Base-by-base conservation (phyloP, 1,140 invertebrate genomes). In the Episyrphus balteatus region DNA sequence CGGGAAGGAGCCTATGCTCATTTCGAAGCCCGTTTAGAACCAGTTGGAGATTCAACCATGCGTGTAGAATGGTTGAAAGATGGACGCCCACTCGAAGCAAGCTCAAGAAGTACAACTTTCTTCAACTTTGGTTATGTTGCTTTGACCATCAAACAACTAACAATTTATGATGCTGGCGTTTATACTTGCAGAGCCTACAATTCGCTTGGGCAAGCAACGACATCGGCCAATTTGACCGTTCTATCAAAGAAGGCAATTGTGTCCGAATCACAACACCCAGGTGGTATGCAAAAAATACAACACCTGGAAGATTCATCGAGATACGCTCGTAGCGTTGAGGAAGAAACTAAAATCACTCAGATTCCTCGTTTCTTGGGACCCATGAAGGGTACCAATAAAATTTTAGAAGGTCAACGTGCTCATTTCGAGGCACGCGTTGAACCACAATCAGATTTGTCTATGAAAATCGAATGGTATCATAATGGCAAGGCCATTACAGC, bases 61-160 rank as follows among this genome's bases (percentile, higher is more conserved):
- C 82, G 77, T 61, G 89, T 98, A 10, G 92, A 96, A 73, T 98
- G 94, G 94, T 79, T 92, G 39, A 95, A 95, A 63, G 89, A 98
- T 72, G 92, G 89, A 47, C 80, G 80, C 54, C 82, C 86, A 21
- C 80, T 94, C 48, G 87, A 92, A 79, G 89, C 89, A 32, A 92
- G 88, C 73, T 92, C 89, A 32, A 79, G 92, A 66, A 94, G 91
- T 44, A 94, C 91, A 49, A 88, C 86, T 31, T 94, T 94, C 75
- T 93, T 92, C 66, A 95, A 96, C 62, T 96, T 96, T 67, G 93
- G 93, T 40, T 95, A 95, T 61, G 91, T 97, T 50, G 94, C 94
- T 1, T 68, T 99, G 41, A 96, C 93, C 13, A 92, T 99, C 48
- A 93, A 96, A 63, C 87, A 89, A 52, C 84, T 96, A 10, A 88